Conservation (phyloP, 2,797 vertebrate species). For the Anguilla obscura region DNA sequence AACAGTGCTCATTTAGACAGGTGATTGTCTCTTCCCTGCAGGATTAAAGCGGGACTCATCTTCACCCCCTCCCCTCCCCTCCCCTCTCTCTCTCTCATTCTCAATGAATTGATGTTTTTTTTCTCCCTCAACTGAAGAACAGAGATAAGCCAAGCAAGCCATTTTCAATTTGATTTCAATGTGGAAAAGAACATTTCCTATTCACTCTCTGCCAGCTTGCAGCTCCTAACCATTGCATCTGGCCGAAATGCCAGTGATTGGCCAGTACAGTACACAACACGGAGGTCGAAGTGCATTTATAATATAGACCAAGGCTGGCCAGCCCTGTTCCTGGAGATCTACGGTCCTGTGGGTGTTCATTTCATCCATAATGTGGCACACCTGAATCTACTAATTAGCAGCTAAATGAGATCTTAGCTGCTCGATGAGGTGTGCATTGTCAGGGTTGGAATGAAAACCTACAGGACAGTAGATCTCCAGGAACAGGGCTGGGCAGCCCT, state of each 20-base stretch:
- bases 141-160: neutral
- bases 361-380: no score
- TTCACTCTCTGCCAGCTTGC: neutral
- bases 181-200: slow-evolving; percentile 1
- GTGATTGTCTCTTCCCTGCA: slow-evolving; percentile 7
- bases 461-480: no score
- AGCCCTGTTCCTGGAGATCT: no score
- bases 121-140: slow-evolving; percentile 2
- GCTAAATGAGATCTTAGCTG: no score
- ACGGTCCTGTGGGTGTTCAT: no score
- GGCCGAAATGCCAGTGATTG: neutral
- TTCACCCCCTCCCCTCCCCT: neutral
- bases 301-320: neutral
- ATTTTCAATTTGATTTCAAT: neutral
- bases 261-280: neutral
- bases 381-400: no score
- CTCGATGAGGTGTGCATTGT: no score
- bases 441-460: no score
- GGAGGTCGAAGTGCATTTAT: neutral
- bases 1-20: slow-evolving; percentile 10
- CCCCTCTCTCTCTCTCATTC: neutral
- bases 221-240: neutral
- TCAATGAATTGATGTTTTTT: neutral
- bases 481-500: no score
- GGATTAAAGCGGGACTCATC: slow-evolving; percentile 10